Evolutionary conservation across 1,140 invertebrate species (phyloP), one percentile per base, ranked within the genome.

Genomic region (Leucophenga varia): DNA sequence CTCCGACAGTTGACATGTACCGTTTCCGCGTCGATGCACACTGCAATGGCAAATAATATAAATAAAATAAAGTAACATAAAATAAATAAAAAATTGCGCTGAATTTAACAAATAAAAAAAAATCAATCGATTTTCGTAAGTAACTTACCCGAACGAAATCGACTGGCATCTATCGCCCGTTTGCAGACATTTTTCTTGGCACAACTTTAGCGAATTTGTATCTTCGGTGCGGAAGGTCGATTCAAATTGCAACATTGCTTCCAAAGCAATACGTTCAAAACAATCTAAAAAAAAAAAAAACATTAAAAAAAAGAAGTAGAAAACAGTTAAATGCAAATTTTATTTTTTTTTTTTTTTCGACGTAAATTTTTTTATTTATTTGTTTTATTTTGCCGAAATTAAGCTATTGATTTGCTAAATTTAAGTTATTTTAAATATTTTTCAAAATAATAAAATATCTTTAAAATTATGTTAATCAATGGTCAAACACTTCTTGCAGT

Each of bases 1-100:
- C 31, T 67, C 59, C 40, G 79, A 79, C 41, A 85, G 57, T 28
- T 80, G 76, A 64, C 84, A 86, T 12, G 81, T 82, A 32, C 79
- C 79, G 63, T 86, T 86, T 57, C 83, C 83, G 74, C 80, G 81
- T 34, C 75, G 60, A 53, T 79, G 77, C 46, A 84, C 80, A 43
- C 83, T 85, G 65, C 46, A 76, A 72, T 43, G 43, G 53, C 46
- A 64, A 53, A 45, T 35, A n/a, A n/a, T 35, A 6, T 9, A 40
- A 17, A 19, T 47, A 1, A 44, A 39, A 28, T 43, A 17, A n/a
- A n/a, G n/a, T n/a, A n/a, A n/a, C n/a, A n/a, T n/a, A 41, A 54
- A 37, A 43, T 43, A 49, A 38, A 43, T 37, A 31, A 43, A 34
- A 57, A 44, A n/a, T 30, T 7, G 7, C n/a, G 28, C n/a, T n/a